Conservation (phyloP, 2,888 invertebrate genomes). For the Ochropleura plecta region DNA sequence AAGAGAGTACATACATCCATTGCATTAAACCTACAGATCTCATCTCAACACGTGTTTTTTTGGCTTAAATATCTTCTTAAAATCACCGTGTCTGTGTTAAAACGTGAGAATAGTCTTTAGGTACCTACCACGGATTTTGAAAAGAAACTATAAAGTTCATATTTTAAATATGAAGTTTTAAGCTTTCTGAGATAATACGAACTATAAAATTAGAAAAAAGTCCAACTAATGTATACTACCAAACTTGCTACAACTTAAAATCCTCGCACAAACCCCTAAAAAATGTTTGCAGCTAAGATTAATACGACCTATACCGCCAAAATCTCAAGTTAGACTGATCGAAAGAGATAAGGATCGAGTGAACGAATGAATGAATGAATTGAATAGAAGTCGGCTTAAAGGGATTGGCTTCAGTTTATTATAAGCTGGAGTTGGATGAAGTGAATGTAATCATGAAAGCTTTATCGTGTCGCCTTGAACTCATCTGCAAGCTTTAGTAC, state of each 20-base stretch:
- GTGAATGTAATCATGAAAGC: conserved; percentile 77
- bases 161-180: no score
- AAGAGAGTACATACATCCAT: no score
- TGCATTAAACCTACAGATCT: no score
- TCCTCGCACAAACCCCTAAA: neutral
- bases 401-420: conserved; percentile 66
- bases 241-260: neutral
- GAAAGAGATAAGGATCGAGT: conserved; percentile 66
- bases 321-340: conserved; percentile 59
- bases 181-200: no score
- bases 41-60: no score
- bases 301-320: conserved; percentile 38
- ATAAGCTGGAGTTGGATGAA: conserved; percentile 56
- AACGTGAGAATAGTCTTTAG: no score
- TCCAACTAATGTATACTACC: neutral
- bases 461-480: conserved; percentile 76
- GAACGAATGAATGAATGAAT: conserved; percentile 29
- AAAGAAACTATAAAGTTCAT: no score
- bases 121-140: no score
- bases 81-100: no score
- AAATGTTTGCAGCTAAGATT: neutral
- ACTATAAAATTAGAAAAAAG: no score
- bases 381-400: conserved; percentile 57
- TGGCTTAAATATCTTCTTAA: no score
- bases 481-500: conserved; percentile 42